A percentile compares a stretch with the other conserved stretches of the same genome.
Evolutionary conservation across 2,113 vertebrate genomes (phyloP).

Genomic region (Hipposideros armiger): DNA sequence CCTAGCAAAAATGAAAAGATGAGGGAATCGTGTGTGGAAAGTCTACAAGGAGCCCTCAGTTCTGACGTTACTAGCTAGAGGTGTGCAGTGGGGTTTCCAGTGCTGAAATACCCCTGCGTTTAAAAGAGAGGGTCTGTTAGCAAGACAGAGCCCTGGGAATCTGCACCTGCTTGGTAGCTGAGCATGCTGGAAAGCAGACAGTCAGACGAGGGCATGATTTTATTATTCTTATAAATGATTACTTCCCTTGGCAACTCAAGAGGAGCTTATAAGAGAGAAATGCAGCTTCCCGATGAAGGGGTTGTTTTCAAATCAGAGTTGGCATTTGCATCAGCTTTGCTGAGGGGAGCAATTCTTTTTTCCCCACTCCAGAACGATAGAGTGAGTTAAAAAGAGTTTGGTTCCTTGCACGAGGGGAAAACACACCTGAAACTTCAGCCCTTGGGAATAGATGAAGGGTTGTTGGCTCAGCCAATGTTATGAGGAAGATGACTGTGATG

Average conservation of each 20-base stretch:
- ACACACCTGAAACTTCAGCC: conserved; percentile 18
- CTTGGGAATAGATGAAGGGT: not conserved
- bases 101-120: not conserved
- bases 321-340: conserved; percentile 71
- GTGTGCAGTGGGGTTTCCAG: not conserved
- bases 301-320: conserved; percentile 75
- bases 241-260: conserved; percentile 62
- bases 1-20: not conserved
- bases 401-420: not conserved
- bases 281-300: conserved; percentile 59
- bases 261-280: conserved; percentile 66
- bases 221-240: conserved; percentile 77
- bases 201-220: conserved; percentile 56
- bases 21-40: not conserved
- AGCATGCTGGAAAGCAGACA: conserved; percentile 2
- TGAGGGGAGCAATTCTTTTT: conserved; percentile 63
- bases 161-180: not conserved
- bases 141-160: not conserved
- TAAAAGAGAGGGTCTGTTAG: not conserved
- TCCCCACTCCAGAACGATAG: not conserved
- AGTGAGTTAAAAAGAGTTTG: conserved; percentile 43
- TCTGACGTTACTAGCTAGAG: not conserved
- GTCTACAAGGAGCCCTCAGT: not conserved
- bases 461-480: not conserved
- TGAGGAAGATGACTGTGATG: not conserved